Conservation (phyloP, 2,888 invertebrate genomes). For the Melikaiella ostensackeni region DNA sequence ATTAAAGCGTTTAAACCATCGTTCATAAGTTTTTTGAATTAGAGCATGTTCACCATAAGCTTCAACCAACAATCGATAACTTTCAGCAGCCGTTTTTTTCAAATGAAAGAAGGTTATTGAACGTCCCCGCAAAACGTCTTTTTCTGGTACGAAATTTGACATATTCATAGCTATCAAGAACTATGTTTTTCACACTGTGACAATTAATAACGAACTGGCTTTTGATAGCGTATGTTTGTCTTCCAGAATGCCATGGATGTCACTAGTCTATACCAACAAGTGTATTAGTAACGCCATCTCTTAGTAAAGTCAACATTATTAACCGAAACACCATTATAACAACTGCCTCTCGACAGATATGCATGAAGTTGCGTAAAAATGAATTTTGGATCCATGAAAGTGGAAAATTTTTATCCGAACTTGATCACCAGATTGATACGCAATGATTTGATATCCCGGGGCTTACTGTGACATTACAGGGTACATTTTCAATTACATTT, state of each 20-base stretch:
- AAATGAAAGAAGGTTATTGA: not conserved
- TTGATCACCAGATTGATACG: no score
- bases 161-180: constrained; percentile 11
- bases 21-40: constrained; percentile 28
- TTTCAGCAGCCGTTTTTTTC: constrained; percentile 40
- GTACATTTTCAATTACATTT: no score
- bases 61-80: constrained; percentile 37
- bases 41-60: constrained; percentile 41
- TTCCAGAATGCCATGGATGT: not conserved
- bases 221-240: not conserved
- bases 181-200: not conserved
- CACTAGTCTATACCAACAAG: constrained; percentile 6
- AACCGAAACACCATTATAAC: no score
- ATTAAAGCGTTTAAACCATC: constrained; percentile 40
- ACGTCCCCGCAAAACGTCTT: not conserved
- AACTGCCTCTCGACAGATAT: no score
- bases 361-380: no score
- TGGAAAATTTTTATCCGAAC: no score
- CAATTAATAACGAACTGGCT: not conserved
- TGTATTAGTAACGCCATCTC: constrained; percentile 6
- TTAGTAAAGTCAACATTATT: constrained; percentile 9
- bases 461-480: no score
- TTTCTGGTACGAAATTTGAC: constrained; percentile 2
- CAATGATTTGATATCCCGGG: no score
- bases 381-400: no score